Conservation (phyloP, 2,888 invertebrate species). For the Lasioglossum oenotherae region DNA sequence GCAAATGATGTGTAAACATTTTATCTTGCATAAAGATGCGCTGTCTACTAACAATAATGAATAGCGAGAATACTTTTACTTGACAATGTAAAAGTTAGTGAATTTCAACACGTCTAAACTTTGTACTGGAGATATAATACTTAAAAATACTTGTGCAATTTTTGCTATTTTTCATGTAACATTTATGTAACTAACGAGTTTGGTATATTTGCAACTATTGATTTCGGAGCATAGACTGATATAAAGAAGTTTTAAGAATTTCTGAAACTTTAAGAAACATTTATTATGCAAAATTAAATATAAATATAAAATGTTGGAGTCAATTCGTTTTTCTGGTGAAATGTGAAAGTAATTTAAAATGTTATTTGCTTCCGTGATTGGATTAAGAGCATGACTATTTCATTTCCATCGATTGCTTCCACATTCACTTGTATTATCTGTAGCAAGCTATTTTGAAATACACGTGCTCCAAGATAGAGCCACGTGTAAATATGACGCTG, state of each 20-base stretch:
- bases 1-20: no score
- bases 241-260: background rate
- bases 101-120: background rate
- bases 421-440: slow-evolving; percentile 17
- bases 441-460: slow-evolving; percentile 25
- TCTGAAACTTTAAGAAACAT: background rate
- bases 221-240: background rate
- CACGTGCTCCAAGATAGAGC: slow-evolving; percentile 13
- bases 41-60: no score
- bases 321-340: background rate
- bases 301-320: background rate
- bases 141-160: no score
- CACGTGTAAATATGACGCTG: slow-evolving; percentile 5
- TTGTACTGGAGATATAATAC: background rate
- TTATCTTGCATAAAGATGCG: no score
- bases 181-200: background rate
- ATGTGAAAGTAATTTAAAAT: background rate
- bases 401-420: slow-evolving; percentile 2
- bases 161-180: no score
- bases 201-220: background rate
- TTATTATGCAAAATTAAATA: background rate
- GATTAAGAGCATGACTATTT: background rate
- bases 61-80: background rate
- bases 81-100: background rate
- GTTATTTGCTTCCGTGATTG: background rate